Percentiles rank a stretch among this genome's conserved stretches.
Evolutionary conservation across 2,888 invertebrate genomes (phyloP).

Genomic region (Corythucha ciliata): DNA sequence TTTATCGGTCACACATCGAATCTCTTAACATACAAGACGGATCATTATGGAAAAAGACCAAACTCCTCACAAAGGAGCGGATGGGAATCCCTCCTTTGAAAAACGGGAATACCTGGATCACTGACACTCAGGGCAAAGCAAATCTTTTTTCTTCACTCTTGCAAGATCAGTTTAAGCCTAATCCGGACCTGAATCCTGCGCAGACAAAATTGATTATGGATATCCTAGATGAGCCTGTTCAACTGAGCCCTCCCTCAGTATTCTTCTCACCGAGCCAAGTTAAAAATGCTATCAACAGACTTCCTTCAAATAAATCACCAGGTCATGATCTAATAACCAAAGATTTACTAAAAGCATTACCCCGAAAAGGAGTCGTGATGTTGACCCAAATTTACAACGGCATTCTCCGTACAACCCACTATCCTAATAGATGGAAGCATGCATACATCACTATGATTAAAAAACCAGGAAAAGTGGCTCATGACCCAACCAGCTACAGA

Average conservation of each 20-base stretch:
- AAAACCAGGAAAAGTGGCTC: background rate
- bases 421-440: background rate
- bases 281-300: background rate
- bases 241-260: background rate
- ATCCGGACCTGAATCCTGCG: no score
- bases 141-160: background rate
- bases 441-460: background rate
- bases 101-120: background rate
- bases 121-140: background rate
- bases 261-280: background rate
- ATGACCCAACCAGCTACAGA: background rate
- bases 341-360: background rate
- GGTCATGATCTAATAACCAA: background rate
- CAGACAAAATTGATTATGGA: no score
- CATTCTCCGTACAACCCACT: background rate
- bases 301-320: background rate
- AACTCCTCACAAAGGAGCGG: background rate
- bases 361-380: background rate
- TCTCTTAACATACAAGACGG: background rate
- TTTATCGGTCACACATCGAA: no score
- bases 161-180: background rate
- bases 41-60: background rate
- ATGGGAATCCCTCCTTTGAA: background rate
- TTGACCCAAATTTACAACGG: background rate
- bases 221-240: no score